A percentile compares a stretch with the other conserved stretches of the same genome.
Evolutionary conservation across 1,140 invertebrate species (phyloP).

Genomic region (Leptopilina boulardi): DNA sequence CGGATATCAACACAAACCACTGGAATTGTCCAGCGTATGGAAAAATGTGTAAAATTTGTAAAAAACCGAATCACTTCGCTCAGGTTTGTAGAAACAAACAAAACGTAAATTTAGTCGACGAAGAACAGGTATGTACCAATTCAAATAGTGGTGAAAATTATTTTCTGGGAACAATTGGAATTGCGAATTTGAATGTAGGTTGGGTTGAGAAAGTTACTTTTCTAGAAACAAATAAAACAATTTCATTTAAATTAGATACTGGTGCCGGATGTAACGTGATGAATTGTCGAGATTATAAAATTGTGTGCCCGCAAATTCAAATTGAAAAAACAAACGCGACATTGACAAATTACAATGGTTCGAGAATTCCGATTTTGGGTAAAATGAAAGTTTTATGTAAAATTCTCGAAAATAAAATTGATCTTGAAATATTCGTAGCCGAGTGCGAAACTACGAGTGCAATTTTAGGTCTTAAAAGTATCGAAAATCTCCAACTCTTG

Average conservation of each 20-base stretch:
- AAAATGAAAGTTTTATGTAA: slow-evolving; percentile 13
- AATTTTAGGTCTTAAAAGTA: slow-evolving; percentile 19
- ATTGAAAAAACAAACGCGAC: neutral
- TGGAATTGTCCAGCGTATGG: slow-evolving; percentile 29
- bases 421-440: neutral
- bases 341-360: neutral
- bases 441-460: neutral
- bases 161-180: neutral
- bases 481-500: slow-evolving; percentile 30
- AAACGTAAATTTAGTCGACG: neutral
- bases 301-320: neutral
- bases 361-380: neutral
- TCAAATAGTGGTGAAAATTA: neutral
- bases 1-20: slow-evolving; percentile 26
- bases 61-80: slow-evolving; percentile 34
- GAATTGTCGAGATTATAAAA: neutral
- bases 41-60: slow-evolving; percentile 35
- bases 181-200: neutral
- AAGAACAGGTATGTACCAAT: neutral
- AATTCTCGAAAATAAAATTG: neutral
- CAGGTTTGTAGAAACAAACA: slow-evolving; percentile 24
- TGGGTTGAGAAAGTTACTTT: neutral
- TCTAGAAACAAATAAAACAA: neutral
- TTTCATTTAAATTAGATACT: neutral
- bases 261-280: neutral